A percentile compares a stretch with the other conserved stretches of the same genome.
Evolutionary conservation across 2,797 vertebrate species (phyloP).

Genomic region (Catostomus latipinnis): DNA sequence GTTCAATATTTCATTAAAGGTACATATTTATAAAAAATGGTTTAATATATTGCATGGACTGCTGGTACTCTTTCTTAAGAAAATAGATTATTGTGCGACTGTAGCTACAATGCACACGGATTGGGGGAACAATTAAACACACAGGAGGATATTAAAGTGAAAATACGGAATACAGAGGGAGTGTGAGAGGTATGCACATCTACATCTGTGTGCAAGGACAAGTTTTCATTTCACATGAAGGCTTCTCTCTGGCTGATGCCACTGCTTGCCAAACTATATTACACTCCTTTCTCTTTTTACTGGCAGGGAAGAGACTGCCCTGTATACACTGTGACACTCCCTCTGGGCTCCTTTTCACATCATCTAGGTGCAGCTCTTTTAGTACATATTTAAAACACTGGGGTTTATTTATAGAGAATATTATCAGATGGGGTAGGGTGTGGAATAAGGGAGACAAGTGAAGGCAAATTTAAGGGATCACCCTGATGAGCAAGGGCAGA

Average conservation of each 20-base stretch:
- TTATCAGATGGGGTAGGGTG: background rate
- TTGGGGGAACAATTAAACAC: conserved; percentile 17
- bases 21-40: conserved; percentile 57
- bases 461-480: conserved; percentile 30
- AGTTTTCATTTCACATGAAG: conserved; percentile 56
- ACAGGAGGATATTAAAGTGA: background rate
- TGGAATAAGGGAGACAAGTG: conserved; percentile 4
- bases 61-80: conserved; percentile 64
- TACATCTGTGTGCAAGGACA: conserved; percentile 14
- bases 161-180: conserved; percentile 7
- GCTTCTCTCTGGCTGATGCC: background rate
- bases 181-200: conserved; percentile 1
- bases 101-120: conserved; percentile 64
- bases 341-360: conserved; percentile 21
- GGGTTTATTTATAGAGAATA: conserved; percentile 21
- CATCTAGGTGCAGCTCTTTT: conserved; percentile 29
- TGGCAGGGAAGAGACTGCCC: conserved; percentile 9
- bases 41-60: conserved; percentile 62
- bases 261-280: conserved; percentile 3
- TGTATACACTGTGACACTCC: conserved; percentile 20
- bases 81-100: conserved; percentile 68
- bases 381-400: conserved; percentile 35
- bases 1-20: conserved; percentile 55
- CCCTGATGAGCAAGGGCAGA: conserved; percentile 1
- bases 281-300: conserved; percentile 27